These are phyloP conservation scores for Azorinus chamasolen DNA, from an alignment of 2,888 invertebrate genomes.

Conservation along the genomic window DNA sequence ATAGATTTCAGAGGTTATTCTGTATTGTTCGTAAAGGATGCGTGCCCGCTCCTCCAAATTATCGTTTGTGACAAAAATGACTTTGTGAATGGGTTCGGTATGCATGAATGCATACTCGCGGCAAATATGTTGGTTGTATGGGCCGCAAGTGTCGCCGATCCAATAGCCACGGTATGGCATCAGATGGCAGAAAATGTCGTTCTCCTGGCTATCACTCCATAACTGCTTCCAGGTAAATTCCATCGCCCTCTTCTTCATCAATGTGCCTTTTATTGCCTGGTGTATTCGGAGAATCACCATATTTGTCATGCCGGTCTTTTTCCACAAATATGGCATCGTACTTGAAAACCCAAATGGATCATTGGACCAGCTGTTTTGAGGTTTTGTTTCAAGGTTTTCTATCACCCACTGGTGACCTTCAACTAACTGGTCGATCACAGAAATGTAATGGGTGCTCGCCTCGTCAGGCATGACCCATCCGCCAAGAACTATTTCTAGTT, in stretches of 20 bases:
- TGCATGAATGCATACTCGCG: constrained; percentile 89
- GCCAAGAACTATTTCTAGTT: constrained; percentile 84
- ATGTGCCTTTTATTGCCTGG: constrained; percentile 93
- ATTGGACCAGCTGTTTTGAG: constrained; percentile 85
- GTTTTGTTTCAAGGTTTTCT: constrained; percentile 87
- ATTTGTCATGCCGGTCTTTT: constrained; percentile 82
- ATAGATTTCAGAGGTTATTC: constrained; percentile 95
- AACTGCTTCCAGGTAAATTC: constrained; percentile 97
- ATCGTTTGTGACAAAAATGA: constrained; percentile 93
- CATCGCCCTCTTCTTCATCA: constrained; percentile 93
- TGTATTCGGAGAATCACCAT: constrained; percentile 85
- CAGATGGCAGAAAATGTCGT: constrained; percentile 94
- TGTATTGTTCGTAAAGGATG: constrained; percentile 94
- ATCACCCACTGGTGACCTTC: constrained; percentile 86
- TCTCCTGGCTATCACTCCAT: constrained; percentile 87
- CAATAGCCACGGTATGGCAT: constrained; percentile 98
- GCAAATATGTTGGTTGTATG: constrained; percentile 91
- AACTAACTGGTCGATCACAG: constrained; percentile 84
- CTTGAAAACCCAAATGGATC: constrained; percentile 86
- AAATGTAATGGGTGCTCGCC: constrained; percentile 83
- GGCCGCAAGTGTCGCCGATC: constrained; percentile 98
- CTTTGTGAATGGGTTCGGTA: constrained; percentile 89
- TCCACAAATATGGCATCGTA: constrained; percentile 84
- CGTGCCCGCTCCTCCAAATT: constrained; percentile 95
- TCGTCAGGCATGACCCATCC: constrained; percentile 86